Percentiles rank a stretch among this genome's conserved stretches.
These are phyloP conservation scores for Scolopax mira DNA, from an alignment of 2,113 vertebrate species.

Conservation along the genomic window DNA sequence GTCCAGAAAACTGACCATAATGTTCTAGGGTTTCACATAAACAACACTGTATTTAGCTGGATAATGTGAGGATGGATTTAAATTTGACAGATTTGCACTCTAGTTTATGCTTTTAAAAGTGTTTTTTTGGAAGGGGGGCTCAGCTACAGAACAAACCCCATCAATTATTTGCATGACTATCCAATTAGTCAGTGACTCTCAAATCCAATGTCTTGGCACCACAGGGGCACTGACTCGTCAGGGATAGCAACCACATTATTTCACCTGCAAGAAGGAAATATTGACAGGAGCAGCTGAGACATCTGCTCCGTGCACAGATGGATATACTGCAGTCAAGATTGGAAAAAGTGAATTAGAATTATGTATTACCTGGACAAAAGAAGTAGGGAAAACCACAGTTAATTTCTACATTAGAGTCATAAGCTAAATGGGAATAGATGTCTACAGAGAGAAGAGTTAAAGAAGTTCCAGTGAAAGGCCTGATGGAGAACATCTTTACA, in stretches of 20 bases:
- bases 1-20: background rate
- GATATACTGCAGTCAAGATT: background rate
- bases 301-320: background rate
- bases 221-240: background rate
- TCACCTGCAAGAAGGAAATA: conserved; percentile 4
- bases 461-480: background rate
- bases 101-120: background rate
- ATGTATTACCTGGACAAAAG: background rate
- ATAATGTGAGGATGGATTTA: background rate
- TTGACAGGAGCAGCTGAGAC: background rate
- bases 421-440: background rate
- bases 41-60: background rate
- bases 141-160: background rate
- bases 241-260: background rate
- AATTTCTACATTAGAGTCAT: background rate
- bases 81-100: background rate
- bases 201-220: background rate
- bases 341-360: background rate
- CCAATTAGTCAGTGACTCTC: background rate
- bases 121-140: background rate
- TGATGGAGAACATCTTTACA: background rate
- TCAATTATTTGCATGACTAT: background rate
- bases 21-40: background rate
- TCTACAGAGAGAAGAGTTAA: background rate
- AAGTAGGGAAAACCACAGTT: accelerated